These are phyloP conservation scores for Meteorus sp. DNA, from an alignment of 1,140 invertebrate species.

Conservation along the genomic window DNA sequence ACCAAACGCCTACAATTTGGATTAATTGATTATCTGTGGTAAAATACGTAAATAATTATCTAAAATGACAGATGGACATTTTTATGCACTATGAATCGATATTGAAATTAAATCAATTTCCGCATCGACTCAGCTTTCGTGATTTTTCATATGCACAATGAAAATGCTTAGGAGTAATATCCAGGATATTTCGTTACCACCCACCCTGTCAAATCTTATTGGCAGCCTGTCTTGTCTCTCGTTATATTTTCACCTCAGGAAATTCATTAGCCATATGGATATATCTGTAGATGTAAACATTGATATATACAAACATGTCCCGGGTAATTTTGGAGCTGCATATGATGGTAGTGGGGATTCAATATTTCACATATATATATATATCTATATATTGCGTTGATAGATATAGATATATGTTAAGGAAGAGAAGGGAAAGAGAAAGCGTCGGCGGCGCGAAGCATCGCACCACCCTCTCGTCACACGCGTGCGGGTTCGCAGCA, in stretches of 20 bases:
- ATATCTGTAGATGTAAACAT: neutral
- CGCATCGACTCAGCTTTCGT: too few relatives aligned
- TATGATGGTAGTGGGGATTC: neutral
- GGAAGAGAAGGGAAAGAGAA: neutral
- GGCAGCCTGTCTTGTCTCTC: too few relatives aligned
- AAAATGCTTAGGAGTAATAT: too few relatives aligned
- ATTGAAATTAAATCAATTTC: too few relatives aligned
- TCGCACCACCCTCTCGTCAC: conserved; percentile 13
- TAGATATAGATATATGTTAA: conserved; percentile 7
- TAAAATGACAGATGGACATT: too few relatives aligned
- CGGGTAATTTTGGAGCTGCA: conserved; percentile 2
- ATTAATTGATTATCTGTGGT: too few relatives aligned
- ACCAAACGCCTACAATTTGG: too few relatives aligned
- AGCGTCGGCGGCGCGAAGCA: conserved; percentile 24
- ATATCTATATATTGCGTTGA: neutral
- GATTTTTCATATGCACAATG: too few relatives aligned
- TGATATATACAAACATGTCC: neutral
- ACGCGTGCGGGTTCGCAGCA: conserved; percentile 16
- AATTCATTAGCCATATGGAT: neutral
- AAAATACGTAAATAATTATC: too few relatives aligned
- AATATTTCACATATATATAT: neutral
- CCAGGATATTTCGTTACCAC: neutral
- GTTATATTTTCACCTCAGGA: too few relatives aligned
- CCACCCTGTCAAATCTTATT: too few relatives aligned
- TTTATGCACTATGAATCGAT: too few relatives aligned